Percentiles rank a stretch among this genome's conserved stretches.
phyloP scores from a whole-genome alignment of 2,113 vertebrate species.

The Callorhinus ursinus region DNA sequence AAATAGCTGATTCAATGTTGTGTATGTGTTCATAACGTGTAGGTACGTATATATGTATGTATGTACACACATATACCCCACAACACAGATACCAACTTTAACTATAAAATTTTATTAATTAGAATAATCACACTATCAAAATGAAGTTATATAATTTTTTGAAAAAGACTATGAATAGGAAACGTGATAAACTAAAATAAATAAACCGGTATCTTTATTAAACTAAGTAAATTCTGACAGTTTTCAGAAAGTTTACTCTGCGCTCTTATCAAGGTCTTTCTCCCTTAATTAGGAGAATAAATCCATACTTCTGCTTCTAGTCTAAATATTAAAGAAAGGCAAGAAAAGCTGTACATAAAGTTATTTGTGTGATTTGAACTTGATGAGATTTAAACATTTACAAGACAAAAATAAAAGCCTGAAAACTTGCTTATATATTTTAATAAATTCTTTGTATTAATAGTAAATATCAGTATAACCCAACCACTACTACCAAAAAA shows the following conservation, averaged over 20 bases:
- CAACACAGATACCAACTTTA: background rate
- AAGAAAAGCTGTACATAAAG: conserved; percentile 3
- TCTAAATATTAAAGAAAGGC: background rate
- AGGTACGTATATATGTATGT: background rate
- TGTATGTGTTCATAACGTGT: background rate
- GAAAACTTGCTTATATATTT: background rate
- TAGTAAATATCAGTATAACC: background rate
- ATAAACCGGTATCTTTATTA: background rate
- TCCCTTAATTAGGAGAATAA: conserved; percentile 10
- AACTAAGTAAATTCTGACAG: conserved; percentile 17
- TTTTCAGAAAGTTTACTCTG: background rate
- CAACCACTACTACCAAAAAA: background rate
- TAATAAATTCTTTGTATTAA: conserved; percentile 34
- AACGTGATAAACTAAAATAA: conserved; percentile 15
- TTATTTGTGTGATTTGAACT: background rate
- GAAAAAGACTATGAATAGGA: background rate
- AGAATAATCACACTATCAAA: conserved; percentile 18
- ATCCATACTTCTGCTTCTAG: background rate
- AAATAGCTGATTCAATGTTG: background rate
- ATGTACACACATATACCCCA: background rate
- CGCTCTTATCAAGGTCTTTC: background rate
- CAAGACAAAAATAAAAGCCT: conserved; percentile 25
- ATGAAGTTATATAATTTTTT: background rate
- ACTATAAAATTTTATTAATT: background rate
- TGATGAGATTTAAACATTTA: conserved; percentile 13